phyloP scores from a whole-genome alignment of 2,113 vertebrate genomes.

The Ailurus styani region DNA sequence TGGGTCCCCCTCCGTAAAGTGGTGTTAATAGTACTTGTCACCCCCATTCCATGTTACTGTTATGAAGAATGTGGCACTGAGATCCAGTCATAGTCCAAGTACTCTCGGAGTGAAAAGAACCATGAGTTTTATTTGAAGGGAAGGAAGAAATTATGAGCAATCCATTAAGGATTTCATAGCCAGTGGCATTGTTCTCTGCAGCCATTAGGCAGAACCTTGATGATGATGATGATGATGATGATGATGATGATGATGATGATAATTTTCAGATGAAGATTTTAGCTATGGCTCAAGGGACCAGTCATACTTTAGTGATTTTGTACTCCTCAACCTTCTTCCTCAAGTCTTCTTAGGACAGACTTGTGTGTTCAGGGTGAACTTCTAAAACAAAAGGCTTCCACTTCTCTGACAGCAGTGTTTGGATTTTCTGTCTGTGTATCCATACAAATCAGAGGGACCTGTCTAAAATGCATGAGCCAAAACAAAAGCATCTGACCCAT shows the following conservation, averaged over 20 bases:
- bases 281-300: neutral
- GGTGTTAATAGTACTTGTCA: neutral
- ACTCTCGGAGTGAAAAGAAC: neutral
- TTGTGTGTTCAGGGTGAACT: neutral
- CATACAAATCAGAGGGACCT: neutral
- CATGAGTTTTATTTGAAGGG: neutral
- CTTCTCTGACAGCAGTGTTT: neutral
- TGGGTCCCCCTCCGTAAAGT: neutral
- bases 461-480: neutral
- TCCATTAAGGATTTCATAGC: neutral
- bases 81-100: neutral
- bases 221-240: neutral
- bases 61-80: neutral
- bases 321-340: rapidly evolving
- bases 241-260: neutral
- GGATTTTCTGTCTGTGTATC: neutral
- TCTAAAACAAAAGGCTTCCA: neutral
- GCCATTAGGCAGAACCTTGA: neutral
- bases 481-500: neutral
- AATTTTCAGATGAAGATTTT: neutral
- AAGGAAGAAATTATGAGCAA: neutral
- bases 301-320: neutral
- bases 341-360: neutral
- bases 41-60: neutral
- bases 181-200: neutral